These are phyloP conservation scores for Brachyptera putata DNA, from an alignment of 2,888 invertebrate species.

Conservation along the genomic window DNA sequence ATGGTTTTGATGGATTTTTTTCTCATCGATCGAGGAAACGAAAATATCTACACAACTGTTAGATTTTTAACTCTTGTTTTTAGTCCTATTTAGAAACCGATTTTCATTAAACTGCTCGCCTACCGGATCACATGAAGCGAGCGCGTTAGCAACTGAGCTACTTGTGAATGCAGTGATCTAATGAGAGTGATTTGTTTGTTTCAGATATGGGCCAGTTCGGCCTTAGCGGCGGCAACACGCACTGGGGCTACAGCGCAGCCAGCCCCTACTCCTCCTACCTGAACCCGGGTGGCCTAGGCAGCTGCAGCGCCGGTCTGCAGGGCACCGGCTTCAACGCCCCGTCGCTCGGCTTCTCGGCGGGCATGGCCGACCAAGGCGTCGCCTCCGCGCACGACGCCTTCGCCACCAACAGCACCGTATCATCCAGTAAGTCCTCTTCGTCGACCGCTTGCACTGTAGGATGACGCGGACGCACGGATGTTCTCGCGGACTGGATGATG, in stretches of 20 bases:
- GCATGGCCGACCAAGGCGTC: constrained; percentile 42
- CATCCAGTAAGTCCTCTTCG: constrained; percentile 44
- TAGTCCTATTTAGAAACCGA: no score
- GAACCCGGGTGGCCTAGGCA: constrained; percentile 67
- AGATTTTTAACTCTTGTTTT: no score
- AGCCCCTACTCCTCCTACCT: constrained; percentile 84
- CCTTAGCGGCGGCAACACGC: constrained; percentile 76
- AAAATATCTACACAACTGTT: no score
- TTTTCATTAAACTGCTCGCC: no score
- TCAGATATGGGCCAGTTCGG: constrained; percentile 84
- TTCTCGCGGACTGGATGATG: no score
- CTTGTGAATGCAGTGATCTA: no score
- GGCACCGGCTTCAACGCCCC: constrained; percentile 41
- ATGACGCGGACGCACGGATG: no score
- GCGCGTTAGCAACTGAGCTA: no score
- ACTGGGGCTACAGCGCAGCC: constrained; percentile 84
- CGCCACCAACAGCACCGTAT: constrained; percentile 43
- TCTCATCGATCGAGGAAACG: no score
- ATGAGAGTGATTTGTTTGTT: constrained; percentile 35
- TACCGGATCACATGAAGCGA: no score
- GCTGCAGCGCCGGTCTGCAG: constrained; percentile 50
- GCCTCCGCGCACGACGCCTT: constrained; percentile 48
- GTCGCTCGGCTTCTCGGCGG: constrained; percentile 37
- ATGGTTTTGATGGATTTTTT: no score
- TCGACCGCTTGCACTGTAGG: no score